Evolutionary conservation across 2,888 invertebrate genomes (phyloP).

Genomic region (Microctonus aethiopoides): DNA sequence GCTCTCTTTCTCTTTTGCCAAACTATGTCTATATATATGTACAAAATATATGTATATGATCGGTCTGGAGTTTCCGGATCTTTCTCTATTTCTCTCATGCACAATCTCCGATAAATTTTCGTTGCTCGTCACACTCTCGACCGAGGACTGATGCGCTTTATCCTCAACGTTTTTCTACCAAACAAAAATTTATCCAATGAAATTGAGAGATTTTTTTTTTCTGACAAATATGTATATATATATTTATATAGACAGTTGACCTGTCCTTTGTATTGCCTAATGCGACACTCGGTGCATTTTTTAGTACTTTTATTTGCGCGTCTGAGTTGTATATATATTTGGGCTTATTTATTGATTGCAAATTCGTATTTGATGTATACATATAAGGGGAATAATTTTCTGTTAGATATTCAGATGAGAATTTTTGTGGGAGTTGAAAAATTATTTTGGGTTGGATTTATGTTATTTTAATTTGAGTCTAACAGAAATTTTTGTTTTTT

Average conservation of each 20-base stretch:
- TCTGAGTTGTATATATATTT: background rate
- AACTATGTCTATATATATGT: background rate
- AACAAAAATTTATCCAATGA: conserved; percentile 27
- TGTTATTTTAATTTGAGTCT: no score
- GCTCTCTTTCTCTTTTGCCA: conserved; percentile 26
- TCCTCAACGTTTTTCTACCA: conserved; percentile 13
- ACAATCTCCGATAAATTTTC: conserved; percentile 33
- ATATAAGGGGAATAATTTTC: no score
- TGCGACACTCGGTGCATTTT: background rate
- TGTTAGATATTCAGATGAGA: no score
- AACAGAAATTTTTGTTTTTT: no score
- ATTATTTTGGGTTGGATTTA: no score
- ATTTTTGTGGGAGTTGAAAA: no score
- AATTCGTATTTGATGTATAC: background rate
- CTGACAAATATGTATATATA: conserved; percentile 21
- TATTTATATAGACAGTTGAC: background rate
- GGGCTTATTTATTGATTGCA: background rate
- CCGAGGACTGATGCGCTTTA: background rate
- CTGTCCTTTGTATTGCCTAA: background rate
- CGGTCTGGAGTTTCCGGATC: background rate
- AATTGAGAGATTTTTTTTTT: conserved; percentile 20
- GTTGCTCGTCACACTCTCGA: conserved; percentile 5
- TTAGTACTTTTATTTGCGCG: conserved; percentile 4
- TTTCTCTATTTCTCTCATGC: conserved; percentile 33
- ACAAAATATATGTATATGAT: background rate